A percentile compares a stretch with the other conserved stretches of the same genome.
Evolutionary conservation across 2,797 vertebrate species (phyloP).

Genomic region (Champsocephalus gunnari): DNA sequence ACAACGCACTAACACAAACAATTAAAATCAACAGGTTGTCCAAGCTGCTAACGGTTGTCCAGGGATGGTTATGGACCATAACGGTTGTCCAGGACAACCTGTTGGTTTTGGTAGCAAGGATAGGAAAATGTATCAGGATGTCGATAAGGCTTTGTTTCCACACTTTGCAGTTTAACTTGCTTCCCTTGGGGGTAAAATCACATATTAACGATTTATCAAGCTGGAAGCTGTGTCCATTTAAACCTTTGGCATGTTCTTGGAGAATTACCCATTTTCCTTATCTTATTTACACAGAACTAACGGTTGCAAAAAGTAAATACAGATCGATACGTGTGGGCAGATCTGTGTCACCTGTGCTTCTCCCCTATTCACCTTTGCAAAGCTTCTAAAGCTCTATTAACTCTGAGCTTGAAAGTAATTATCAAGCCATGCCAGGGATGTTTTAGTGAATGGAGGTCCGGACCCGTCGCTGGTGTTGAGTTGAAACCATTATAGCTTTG

Average conservation of each 20-base stretch:
- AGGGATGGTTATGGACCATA: neutral
- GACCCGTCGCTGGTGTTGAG: neutral
- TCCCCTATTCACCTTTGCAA: neutral
- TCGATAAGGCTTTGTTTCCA: neutral
- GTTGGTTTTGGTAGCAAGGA: neutral
- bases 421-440: too few relatives aligned
- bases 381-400: neutral
- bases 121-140: neutral
- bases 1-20: neutral
- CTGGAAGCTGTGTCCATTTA: too few relatives aligned
- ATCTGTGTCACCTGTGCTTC: neutral
- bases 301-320: neutral
- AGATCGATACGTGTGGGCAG: too few relatives aligned
- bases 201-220: too few relatives aligned
- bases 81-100: neutral
- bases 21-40: neutral
- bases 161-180: too few relatives aligned
- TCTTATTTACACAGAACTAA: too few relatives aligned
- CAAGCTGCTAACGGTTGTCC: neutral
- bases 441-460: neutral
- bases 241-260: too few relatives aligned
- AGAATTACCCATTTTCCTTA: too few relatives aligned
- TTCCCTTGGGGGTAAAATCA: too few relatives aligned
- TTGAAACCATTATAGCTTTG: neutral
- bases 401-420: neutral